Evolutionary conservation across 2,888 invertebrate species (phyloP), one percentile per base, ranked within the genome.

Genomic region (Sarcophaga rosellei): DNA sequence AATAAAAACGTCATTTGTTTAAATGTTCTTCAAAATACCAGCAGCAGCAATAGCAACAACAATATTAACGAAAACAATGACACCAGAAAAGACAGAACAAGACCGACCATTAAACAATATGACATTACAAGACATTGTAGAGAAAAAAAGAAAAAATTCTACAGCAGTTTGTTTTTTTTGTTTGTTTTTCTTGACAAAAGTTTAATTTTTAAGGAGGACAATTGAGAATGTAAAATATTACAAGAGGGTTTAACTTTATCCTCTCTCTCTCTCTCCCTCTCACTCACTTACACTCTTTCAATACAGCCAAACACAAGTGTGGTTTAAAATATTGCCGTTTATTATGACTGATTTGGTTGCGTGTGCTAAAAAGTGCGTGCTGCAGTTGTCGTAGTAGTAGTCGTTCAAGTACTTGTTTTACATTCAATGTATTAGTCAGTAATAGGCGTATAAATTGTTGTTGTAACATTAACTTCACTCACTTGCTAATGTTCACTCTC

Each of bases 1-100:
- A 53, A 53, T 76, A 84, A 81, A 85, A 88, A 88, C 88, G 84
- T 82, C 84, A 87, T 88, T 88, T 89, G 87, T 90, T 89, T 88
- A 90, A 90, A 90, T 89, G 88, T 25, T 76, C 12, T 12, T 35
- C 35, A 35, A 68, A 45, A 20, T 35, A 35, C 35, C 25, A 25
- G 25, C 25, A 25, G 35, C n/a, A 74, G 73, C 47, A 76, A 21
- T 21, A 75, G 2, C 21, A 21, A 45, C 17, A 70, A 25, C 12
- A 76, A 66, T 57, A 68, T 47, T 62, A 70, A 66, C 76, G 44
- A 72, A 63, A 59, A 77, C 66, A 59, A 77, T 15, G 20, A 63
- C 23, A 84, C 59, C 63, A 79, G 78, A n/a, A 44, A 65, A 53
- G 65, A 47, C 20, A 78, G 35, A 59, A 70, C 61, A 76, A 76